These are phyloP conservation scores for Nannospalax galili DNA, from an alignment of 2,113 vertebrate genomes.

Conservation along the genomic window DNA sequence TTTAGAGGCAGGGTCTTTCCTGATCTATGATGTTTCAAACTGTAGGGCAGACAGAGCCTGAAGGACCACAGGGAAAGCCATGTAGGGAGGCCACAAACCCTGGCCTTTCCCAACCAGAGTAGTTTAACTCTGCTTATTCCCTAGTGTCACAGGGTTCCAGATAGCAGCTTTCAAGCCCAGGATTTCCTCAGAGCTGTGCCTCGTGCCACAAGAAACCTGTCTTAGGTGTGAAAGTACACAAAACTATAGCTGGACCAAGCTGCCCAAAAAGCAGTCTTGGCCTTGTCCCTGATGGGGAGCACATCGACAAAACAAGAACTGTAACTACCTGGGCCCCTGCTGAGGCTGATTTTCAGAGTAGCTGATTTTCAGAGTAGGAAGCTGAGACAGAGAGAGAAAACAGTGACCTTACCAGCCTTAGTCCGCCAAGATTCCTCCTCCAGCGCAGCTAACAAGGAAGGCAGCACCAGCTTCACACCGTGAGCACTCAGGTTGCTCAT, in stretches of 20 bases:
- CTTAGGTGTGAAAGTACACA: neutral
- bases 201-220: neutral
- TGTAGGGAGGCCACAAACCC: neutral
- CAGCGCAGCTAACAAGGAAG: conserved; percentile 95
- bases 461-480: conserved; percentile 97
- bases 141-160: neutral
- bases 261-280: neutral
- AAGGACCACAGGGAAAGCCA: neutral
- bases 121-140: neutral
- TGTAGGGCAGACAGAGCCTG: neutral
- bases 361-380: neutral
- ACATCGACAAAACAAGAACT: neutral
- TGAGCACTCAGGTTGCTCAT: conserved; percentile 99
- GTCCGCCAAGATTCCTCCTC: conserved; percentile 99
- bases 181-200: neutral
- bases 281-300: neutral
- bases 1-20: neutral
- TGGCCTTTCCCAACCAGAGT: neutral
- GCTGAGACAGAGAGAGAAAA: neutral
- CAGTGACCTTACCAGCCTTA: conserved; percentile 92
- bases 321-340: neutral
- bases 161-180: neutral
- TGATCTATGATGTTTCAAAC: neutral
- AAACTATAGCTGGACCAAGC: neutral
- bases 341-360: neutral